Base-by-base conservation (phyloP, 2,797 vertebrate genomes). In the Nannoperca obscura region DNA sequence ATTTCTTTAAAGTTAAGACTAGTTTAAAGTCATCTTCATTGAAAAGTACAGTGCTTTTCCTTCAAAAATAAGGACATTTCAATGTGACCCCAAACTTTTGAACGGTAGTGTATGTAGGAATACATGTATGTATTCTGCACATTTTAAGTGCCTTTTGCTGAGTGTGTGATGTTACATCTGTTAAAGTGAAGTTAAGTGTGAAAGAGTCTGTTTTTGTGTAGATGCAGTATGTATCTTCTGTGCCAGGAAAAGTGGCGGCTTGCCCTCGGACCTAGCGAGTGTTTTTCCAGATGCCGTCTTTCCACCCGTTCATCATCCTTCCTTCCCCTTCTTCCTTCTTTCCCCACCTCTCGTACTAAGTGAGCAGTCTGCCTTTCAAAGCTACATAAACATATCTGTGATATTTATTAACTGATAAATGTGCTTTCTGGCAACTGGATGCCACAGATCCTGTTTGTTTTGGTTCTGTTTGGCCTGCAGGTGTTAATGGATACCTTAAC, bases 231-330 rank as follows among this genome's bases (percentile, higher is more conserved):
- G 78, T 20, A 7, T 66, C 57, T 11, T 15, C 24, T 7, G 2
- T 8, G 84, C 86, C 85, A 81, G 81, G 80, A 88, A 89, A 80
- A 74, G 53, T 63, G 76, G 40, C 62, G 27, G 68, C 74, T 24
- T 46, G 60, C 68, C 66, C 70, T 78, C 27, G 1, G 42, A 76
- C 62, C 24, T 5, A 34, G n/a, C 4, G 15, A 82, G 55, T 74
- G 62, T 61, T 90, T 85, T 83, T 68, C 84, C 84, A 87, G 70
- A 88, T 83, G 71, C 78, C 81, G 52, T 86, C 81, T 89, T 86
- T 86, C 74, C 84, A 36, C 83, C 55, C 6, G 32, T 62, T 83
- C 55, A 22, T 78, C 74, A 0, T 74, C 27, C 64, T 69, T 84
- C 71, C 79, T 81, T 78, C 62, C 58, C 7, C 36, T 40, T 64